A percentile compares a stretch with the other conserved stretches of the same genome.
Evolutionary conservation across 2,888 invertebrate species (phyloP).

Genomic region (Cotesia congregata): DNA sequence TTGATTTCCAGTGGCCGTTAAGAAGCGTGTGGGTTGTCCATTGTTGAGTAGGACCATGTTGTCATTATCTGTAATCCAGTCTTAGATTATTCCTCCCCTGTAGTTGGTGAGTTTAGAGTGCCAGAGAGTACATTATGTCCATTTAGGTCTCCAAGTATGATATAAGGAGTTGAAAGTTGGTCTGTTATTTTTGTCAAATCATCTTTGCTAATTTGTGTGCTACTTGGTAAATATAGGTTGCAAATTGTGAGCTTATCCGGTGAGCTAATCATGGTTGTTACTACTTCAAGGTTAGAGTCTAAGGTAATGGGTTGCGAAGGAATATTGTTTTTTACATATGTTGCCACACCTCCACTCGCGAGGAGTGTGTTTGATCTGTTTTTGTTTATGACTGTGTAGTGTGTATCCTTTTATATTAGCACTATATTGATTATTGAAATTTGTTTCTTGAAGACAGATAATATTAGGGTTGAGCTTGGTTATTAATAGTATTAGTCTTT

Average conservation of each 20-base stretch:
- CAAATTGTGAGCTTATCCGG: slow-evolving; percentile 39
- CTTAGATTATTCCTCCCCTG: slow-evolving; percentile 38
- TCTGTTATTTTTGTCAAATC: slow-evolving; percentile 17
- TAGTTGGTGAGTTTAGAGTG: slow-evolving; percentile 42
- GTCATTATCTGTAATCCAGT: neutral
- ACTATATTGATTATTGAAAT: slow-evolving; percentile 21
- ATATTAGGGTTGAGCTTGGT: neutral
- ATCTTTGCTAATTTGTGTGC: neutral
- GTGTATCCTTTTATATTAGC: slow-evolving; percentile 11
- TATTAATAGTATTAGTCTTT: no score
- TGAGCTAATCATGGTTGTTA: slow-evolving; percentile 36
- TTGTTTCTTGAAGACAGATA: slow-evolving; percentile 31
- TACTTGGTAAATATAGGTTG: slow-evolving; percentile 38
- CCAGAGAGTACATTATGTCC: slow-evolving; percentile 44
- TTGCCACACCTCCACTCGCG: no score
- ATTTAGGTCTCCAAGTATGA: slow-evolving; percentile 51
- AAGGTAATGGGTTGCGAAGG: no score
- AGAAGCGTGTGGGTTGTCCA: slow-evolving; percentile 20
- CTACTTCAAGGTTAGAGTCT: slow-evolving; percentile 42
- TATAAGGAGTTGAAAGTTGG: slow-evolving; percentile 47
- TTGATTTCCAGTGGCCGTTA: neutral
- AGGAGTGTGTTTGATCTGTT: no score
- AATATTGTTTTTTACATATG: no score
- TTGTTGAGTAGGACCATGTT: neutral
- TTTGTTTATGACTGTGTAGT: neutral